phyloP scores from a whole-genome alignment of 2,113 vertebrate genomes.

The Sylvicapra grimmia region DNA sequence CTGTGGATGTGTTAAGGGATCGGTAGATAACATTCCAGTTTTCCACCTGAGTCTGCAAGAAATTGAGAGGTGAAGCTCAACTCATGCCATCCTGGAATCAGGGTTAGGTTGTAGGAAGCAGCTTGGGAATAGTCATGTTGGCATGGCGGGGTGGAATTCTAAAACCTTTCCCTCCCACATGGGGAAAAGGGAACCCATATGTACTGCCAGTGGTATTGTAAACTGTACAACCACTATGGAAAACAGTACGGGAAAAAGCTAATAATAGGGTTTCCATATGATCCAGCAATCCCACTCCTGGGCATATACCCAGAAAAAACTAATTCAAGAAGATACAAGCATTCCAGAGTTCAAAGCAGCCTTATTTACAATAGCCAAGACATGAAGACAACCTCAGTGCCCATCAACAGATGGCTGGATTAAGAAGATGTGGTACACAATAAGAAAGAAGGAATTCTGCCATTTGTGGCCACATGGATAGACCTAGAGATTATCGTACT shows the following conservation, averaged over 20 bases:
- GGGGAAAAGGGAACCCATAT: background rate
- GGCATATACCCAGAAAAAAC: background rate
- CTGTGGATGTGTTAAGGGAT: background rate
- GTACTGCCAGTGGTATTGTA: background rate
- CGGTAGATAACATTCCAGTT: accelerated
- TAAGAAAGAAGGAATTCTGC: background rate
- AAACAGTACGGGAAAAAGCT: background rate
- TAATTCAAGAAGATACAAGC: background rate
- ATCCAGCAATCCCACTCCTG: background rate
- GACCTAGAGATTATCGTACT: background rate
- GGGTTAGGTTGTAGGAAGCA: background rate
- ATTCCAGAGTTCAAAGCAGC: no score
- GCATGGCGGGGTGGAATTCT: background rate
- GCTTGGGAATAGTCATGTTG: accelerated
- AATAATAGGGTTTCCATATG: background rate
- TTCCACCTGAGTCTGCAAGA: background rate
- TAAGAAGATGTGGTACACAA: background rate
- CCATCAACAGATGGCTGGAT: background rate
- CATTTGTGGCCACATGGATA: background rate
- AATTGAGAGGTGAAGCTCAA: background rate
- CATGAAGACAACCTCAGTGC: background rate
- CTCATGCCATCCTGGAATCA: accelerated
- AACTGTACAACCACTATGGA: background rate
- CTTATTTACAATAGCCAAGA: background rate
- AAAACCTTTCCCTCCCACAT: background rate